phyloP scores from a whole-genome alignment of 2,888 invertebrate species.

The Eristalinus aeneus region DNA sequence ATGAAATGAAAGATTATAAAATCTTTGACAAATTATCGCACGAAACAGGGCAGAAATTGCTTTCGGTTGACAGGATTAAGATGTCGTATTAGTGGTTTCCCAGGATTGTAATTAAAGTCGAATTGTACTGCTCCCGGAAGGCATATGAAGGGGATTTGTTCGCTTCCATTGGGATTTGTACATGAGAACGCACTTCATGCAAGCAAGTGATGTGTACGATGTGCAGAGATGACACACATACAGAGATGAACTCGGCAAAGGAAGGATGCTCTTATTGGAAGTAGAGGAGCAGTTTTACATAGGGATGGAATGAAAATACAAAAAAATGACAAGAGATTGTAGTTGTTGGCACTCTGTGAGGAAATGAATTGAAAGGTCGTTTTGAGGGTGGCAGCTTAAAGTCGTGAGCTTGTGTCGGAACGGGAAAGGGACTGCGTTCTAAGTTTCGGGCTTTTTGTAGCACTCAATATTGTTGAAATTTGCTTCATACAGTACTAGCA shows the following conservation, averaged over 20 bases:
- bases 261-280: background rate
- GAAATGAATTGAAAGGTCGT: background rate
- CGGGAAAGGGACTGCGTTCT: background rate
- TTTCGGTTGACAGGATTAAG: constrained; percentile 6
- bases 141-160: background rate
- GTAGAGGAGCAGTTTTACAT: background rate
- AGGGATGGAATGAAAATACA: background rate
- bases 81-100: constrained; percentile 16
- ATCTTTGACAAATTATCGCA: constrained; percentile 53
- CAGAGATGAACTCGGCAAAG: background rate
- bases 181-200: background rate
- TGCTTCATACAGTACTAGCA: no score
- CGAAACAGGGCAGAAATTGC: background rate
- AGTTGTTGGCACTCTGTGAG: background rate
- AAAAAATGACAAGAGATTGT: background rate
- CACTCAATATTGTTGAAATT: no score
- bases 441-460: background rate
- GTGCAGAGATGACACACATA: background rate
- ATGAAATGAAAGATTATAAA: constrained; percentile 49
- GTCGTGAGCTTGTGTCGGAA: background rate
- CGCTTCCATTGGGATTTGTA: background rate
- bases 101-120: constrained; percentile 20
- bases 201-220: background rate
- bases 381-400: background rate
- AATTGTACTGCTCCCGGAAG: background rate